phyloP scores from a whole-genome alignment of 2,113 vertebrate genomes.

The Cyprinodon variegatus region DNA sequence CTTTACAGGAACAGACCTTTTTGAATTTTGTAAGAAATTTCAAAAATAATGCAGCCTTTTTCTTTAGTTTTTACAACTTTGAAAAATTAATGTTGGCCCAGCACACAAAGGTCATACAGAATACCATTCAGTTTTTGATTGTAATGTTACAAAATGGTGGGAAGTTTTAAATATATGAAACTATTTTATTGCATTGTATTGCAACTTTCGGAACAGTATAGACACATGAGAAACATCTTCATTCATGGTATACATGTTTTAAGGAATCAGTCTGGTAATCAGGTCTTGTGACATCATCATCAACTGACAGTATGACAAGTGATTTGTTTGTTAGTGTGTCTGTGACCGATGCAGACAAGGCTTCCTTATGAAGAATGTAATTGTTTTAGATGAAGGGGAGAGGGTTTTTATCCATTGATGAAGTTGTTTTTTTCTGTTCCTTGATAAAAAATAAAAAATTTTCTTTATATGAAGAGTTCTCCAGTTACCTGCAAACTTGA shows the following conservation, averaged over 20 bases:
- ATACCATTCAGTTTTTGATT: not conserved
- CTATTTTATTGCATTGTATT: not conserved
- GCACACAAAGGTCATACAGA: not conserved
- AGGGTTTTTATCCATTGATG: slow-evolving; percentile 15
- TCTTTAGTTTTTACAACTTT: no score
- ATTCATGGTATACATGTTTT: not conserved
- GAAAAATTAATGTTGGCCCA: no score
- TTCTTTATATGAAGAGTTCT: slow-evolving; percentile 4
- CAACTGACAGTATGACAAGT: slow-evolving; percentile 36
- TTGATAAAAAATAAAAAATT: not conserved
- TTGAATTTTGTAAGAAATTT: no score
- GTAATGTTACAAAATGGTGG: not conserved
- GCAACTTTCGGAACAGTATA: not conserved
- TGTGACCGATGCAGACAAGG: not conserved
- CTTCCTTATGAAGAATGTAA: slow-evolving; percentile 8
- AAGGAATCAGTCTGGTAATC: not conserved
- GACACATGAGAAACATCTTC: not conserved
- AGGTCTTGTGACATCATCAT: not conserved
- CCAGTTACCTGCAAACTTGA: slow-evolving; percentile 12
- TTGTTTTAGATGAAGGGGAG: slow-evolving; percentile 11
- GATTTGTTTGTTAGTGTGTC: slow-evolving; percentile 15
- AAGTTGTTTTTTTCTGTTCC: slow-evolving; percentile 39
- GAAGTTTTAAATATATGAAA: not conserved
- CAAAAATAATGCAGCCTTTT: no score
- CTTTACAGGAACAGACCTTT: no score